Evolutionary conservation across 37 sponge, comb jelly and placozoan species (phyloP).

Genomic region (Ephydatia muelleri): DNA sequence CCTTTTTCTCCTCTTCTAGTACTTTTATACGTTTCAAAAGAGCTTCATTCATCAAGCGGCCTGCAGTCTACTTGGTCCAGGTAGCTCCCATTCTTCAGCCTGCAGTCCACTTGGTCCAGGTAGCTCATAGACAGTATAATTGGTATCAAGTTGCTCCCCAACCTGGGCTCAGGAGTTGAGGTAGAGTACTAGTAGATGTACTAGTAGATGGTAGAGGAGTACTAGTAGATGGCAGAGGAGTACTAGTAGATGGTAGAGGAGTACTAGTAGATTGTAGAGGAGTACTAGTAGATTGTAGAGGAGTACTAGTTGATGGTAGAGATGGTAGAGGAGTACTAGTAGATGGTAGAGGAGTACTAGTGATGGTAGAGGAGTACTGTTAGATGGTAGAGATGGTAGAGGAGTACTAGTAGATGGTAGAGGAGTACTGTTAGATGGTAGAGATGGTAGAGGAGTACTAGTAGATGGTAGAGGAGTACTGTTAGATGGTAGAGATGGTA

Average conservation of each 20-base stretch:
- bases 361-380: too few relatives aligned
- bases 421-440: too few relatives aligned
- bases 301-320: too few relatives aligned
- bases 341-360: too few relatives aligned
- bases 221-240: neutral
- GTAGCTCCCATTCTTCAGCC: conserved; percentile 10
- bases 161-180: neutral
- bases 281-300: neutral
- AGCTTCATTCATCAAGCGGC: conserved; percentile 5
- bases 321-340: too few relatives aligned
- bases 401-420: too few relatives aligned
- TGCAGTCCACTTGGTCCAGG: neutral
- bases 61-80: too few relatives aligned
- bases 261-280: neutral
- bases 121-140: conserved; percentile 35
- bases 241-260: conserved; percentile 1
- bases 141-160: conserved; percentile 17
- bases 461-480: too few relatives aligned
- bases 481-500: too few relatives aligned
- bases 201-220: neutral
- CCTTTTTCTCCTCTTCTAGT: conserved; percentile 22
- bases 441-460: too few relatives aligned
- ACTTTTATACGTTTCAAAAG: conserved; percentile 36
- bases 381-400: too few relatives aligned
- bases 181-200: neutral